phyloP scores from a whole-genome alignment of 2,113 vertebrate species.

The Onychostruthus taczanowskii region DNA sequence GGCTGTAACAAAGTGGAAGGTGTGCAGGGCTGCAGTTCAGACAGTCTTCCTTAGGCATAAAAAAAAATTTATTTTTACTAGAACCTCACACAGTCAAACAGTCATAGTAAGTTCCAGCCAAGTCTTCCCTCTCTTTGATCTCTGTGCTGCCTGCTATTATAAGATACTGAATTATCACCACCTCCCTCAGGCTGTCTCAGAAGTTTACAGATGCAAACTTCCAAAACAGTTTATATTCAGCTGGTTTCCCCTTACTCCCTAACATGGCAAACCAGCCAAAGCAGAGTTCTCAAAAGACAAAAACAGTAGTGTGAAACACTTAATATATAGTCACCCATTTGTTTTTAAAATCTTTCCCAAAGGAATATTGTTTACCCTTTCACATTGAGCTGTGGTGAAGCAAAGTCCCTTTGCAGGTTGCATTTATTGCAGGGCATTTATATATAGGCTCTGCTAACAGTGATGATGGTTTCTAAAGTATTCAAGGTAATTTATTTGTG shows the following conservation, averaged over 20 bases:
- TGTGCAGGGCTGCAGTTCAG: neutral
- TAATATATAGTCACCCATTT: neutral
- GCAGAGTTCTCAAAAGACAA: neutral
- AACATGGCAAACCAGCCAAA: neutral
- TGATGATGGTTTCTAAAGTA: neutral
- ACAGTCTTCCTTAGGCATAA: neutral
- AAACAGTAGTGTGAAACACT: neutral
- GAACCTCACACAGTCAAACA: constrained; percentile 35
- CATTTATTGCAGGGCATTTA: neutral
- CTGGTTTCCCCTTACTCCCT: neutral
- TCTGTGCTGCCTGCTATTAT: neutral
- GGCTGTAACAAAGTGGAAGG: neutral
- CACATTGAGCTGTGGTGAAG: neutral
- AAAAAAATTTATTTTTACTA: neutral
- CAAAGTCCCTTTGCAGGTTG: neutral
- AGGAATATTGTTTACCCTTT: neutral
- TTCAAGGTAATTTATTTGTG: neutral
- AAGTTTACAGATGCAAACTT: constrained; percentile 41
- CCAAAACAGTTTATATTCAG: constrained; percentile 20
- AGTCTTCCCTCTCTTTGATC: constrained; percentile 50
- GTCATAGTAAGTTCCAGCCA: neutral
- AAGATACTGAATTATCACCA: constrained; percentile 44
- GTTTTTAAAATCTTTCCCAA: neutral
- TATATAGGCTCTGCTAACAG: neutral
- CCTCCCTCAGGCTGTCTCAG: constrained; percentile 17